phyloP scores from a whole-genome alignment of 2,797 vertebrate species.

The Pseudomugil gertrudae region DNA sequence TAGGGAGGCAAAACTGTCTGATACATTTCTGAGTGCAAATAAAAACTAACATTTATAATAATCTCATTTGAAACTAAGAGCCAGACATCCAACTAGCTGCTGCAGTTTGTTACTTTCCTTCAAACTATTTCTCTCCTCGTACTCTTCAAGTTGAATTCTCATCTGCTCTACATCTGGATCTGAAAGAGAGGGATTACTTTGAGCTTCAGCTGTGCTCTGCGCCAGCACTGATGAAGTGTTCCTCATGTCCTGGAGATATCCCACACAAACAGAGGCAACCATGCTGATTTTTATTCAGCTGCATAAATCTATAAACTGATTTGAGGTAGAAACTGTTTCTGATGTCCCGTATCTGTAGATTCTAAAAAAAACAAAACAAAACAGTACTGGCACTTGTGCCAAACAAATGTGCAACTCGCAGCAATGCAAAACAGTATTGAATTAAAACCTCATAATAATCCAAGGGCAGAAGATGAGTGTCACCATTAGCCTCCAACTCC shows the following conservation, averaged over 20 bases:
- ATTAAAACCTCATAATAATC: conserved; percentile 6
- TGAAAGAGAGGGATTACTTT: conserved; percentile 48
- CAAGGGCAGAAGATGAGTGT: conserved; percentile 15
- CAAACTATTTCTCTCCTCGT: conserved; percentile 25
- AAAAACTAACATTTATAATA: conserved; percentile 47
- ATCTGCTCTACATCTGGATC: conserved; percentile 60
- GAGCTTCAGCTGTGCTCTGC: conserved; percentile 49
- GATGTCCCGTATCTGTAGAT: neutral
- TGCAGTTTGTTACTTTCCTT: conserved; percentile 27
- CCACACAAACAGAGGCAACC: conserved; percentile 31
- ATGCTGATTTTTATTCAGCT: neutral
- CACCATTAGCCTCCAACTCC: conserved; percentile 43
- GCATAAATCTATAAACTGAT: neutral
- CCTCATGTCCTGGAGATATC: conserved; percentile 45
- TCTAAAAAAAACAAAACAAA: too few relatives aligned
- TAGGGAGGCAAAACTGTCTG: neutral
- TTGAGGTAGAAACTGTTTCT: neutral
- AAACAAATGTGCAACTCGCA: neutral
- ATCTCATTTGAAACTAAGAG: conserved; percentile 53
- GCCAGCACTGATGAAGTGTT: conserved; percentile 48
- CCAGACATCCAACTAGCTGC: conserved; percentile 55
- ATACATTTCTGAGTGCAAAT: conserved; percentile 19
- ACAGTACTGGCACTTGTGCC: neutral
- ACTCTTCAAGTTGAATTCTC: conserved; percentile 48
- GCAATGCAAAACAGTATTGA: neutral